phyloP scores from a whole-genome alignment of 2,113 vertebrate genomes.

The Cottus gobio region DNA sequence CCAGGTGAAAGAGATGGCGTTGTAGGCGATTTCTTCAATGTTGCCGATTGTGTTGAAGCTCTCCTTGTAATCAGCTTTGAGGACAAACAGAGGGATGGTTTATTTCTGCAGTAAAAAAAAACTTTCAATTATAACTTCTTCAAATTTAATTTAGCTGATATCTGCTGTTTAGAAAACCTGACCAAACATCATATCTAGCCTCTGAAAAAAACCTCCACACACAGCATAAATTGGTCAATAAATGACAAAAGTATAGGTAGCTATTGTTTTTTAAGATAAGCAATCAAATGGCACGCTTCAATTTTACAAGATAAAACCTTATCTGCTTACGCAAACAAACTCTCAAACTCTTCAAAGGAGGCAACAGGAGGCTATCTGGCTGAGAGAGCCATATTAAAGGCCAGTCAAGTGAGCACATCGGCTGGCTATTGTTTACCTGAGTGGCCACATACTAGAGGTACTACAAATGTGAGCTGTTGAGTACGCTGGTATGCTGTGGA shows the following conservation, averaged over 20 bases:
- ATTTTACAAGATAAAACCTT: slow-evolving; percentile 69
- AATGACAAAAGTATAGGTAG: slow-evolving; percentile 57
- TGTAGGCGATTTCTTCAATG: slow-evolving; percentile 98
- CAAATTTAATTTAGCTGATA: neutral
- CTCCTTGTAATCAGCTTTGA: slow-evolving; percentile 97
- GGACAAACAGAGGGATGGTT: slow-evolving; percentile 18
- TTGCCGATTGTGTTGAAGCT: slow-evolving; percentile 98
- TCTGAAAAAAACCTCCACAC: neutral
- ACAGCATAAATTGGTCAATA: slow-evolving; percentile 43
- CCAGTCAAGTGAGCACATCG: slow-evolving; percentile 28
- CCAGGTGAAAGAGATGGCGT: slow-evolving; percentile 98
- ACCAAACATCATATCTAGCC: neutral
- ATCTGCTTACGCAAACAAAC: slow-evolving; percentile 75
- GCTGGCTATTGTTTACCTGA: slow-evolving; percentile 36
- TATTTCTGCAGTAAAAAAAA: neutral
- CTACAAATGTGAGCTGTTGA: neutral
- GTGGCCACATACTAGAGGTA: slow-evolving; percentile 17
- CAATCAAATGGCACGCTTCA: slow-evolving; percentile 68
- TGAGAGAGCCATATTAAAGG: slow-evolving; percentile 39
- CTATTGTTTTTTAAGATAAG: slow-evolving; percentile 72
- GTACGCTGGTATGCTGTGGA: neutral
- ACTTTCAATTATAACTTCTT: neutral
- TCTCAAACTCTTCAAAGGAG: slow-evolving; percentile 70
- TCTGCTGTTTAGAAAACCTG: neutral
- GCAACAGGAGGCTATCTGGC: slow-evolving; percentile 48